phyloP scores from a whole-genome alignment of 2,888 invertebrate genomes.

The Agapetus fuscipes region DNA sequence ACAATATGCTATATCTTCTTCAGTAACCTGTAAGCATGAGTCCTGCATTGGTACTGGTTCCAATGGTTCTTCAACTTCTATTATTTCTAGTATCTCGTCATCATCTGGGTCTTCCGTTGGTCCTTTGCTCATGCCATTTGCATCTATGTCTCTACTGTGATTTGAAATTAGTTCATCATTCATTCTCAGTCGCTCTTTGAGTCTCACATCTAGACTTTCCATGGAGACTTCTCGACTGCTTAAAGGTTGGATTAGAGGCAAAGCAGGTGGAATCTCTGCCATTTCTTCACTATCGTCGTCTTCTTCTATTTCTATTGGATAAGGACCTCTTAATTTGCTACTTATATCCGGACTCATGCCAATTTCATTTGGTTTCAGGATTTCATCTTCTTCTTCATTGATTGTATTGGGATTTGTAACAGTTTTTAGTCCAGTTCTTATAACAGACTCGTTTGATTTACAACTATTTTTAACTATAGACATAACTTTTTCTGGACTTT shows the following conservation, averaged over 20 bases:
- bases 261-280: slow-evolving; percentile 71
- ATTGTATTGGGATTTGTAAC: slow-evolving; percentile 40
- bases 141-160: slow-evolving; percentile 45
- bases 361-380: slow-evolving; percentile 31
- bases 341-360: slow-evolving; percentile 21
- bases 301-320: slow-evolving; percentile 47
- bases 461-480: slow-evolving; percentile 43
- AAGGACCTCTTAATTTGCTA: slow-evolving; percentile 10
- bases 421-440: slow-evolving; percentile 51
- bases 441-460: slow-evolving; percentile 47
- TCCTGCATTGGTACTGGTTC: slow-evolving; percentile 83
- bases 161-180: slow-evolving; percentile 46
- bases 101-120: slow-evolving; percentile 39
- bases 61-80: slow-evolving; percentile 68
- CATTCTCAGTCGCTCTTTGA: slow-evolving; percentile 60
- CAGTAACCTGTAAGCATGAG: slow-evolving; percentile 81
- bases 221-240: slow-evolving; percentile 75
- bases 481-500: slow-evolving; percentile 27
- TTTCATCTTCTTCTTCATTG: slow-evolving; percentile 41
- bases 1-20: slow-evolving; percentile 84
- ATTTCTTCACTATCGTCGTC: slow-evolving; percentile 73
- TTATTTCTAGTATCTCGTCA: slow-evolving; percentile 68
- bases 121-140: slow-evolving; percentile 41
- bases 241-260: slow-evolving; percentile 68
- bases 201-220: slow-evolving; percentile 69